phyloP scores from a whole-genome alignment of 2,888 invertebrate species.

The Ptilodon capucinus region DNA sequence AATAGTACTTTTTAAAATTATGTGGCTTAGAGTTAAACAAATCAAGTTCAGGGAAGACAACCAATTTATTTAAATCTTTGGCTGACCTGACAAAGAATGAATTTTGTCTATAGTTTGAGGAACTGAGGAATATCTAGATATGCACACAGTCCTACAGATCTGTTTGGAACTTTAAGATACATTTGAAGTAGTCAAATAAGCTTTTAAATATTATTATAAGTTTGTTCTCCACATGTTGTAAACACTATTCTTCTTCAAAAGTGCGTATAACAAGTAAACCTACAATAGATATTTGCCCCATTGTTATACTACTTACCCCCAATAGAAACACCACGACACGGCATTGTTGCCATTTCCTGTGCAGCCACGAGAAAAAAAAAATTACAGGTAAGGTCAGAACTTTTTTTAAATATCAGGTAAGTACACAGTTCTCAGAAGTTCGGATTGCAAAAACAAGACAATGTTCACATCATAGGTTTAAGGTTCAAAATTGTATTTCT shows the following conservation, averaged over 20 bases:
- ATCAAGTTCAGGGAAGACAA: too few relatives aligned
- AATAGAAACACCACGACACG: conserved; percentile 48
- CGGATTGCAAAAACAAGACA: conserved; percentile 38
- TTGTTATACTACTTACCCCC: conserved; percentile 42
- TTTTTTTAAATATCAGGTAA: conserved; percentile 57
- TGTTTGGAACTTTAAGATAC: too few relatives aligned
- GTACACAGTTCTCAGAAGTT: conserved; percentile 26
- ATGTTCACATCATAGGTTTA: conserved; percentile 30
- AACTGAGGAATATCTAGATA: too few relatives aligned
- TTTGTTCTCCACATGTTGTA: background rate
- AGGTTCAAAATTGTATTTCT: conserved; percentile 29
- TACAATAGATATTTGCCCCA: conserved; percentile 27
- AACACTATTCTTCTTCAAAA: conserved; percentile 27
- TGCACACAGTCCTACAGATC: too few relatives aligned
- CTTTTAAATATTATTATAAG: background rate
- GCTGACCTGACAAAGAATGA: too few relatives aligned
- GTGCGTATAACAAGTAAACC: conserved; percentile 31
- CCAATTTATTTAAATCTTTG: too few relatives aligned
- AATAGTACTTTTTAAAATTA: too few relatives aligned
- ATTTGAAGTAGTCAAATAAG: too few relatives aligned
- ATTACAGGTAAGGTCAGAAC: conserved; percentile 49
- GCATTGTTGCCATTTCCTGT: conserved; percentile 73
- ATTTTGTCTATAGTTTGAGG: too few relatives aligned
- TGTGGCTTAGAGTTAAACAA: too few relatives aligned
- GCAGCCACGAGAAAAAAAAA: conserved; percentile 46